Percentiles rank a stretch among this genome's conserved stretches.
phyloP scores from a whole-genome alignment of 1,140 invertebrate species.

The Copidosoma floridanum region DNA sequence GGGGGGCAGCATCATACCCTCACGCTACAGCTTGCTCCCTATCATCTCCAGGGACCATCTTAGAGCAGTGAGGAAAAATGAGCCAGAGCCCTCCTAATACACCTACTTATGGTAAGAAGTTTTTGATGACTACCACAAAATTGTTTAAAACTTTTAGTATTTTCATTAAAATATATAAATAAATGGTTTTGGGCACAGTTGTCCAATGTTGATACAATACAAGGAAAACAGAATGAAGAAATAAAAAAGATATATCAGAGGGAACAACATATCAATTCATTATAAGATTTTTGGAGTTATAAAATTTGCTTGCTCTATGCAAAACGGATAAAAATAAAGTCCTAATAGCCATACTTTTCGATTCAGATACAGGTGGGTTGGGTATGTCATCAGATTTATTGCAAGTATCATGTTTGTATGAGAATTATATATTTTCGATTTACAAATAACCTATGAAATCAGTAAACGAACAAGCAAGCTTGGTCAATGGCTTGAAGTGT shows the following conservation, averaged over 20 bases:
- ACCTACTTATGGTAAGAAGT: too few species aligned
- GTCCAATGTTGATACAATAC: too few species aligned
- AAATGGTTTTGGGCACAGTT: too few species aligned
- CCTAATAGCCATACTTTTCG: slow-evolving; percentile 16
- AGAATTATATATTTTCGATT: slow-evolving; percentile 11
- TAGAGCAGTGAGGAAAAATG: too few species aligned
- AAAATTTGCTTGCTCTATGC: slow-evolving; percentile 1
- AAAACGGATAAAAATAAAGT: background rate
- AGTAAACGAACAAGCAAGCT: slow-evolving; percentile 16
- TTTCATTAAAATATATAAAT: too few species aligned
- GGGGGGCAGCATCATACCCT: too few species aligned
- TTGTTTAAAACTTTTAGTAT: too few species aligned
- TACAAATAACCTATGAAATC: slow-evolving; percentile 20
- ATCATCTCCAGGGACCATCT: too few species aligned
- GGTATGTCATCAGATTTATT: slow-evolving; percentile 18
- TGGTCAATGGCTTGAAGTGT: slow-evolving; percentile 9
- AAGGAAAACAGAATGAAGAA: slow-evolving; percentile 13
- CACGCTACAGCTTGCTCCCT: too few species aligned
- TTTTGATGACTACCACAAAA: too few species aligned
- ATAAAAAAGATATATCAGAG: slow-evolving; percentile 21
- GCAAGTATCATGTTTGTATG: slow-evolving; percentile 20
- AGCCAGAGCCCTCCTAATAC: too few species aligned
- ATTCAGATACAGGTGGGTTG: slow-evolving; percentile 23
- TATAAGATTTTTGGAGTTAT: slow-evolving; percentile 9
- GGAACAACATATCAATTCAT: slow-evolving; percentile 17